Evolutionary conservation across 2,888 invertebrate species (phyloP), one percentile per base, ranked within the genome.

Genomic region (Buathra laborator): DNA sequence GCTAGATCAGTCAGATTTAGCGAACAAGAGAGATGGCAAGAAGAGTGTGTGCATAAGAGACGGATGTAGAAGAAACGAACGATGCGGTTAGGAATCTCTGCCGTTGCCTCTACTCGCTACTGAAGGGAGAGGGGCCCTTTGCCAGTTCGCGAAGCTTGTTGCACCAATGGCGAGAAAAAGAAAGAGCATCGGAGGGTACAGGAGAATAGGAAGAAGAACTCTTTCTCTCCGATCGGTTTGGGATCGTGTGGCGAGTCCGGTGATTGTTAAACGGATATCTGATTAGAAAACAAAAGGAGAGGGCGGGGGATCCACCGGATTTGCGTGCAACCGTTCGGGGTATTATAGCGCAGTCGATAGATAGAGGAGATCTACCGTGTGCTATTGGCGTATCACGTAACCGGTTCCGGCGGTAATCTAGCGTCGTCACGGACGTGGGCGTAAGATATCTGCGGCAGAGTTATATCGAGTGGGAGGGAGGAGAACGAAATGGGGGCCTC

Each of bases 21-120:
- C 80, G 87, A 87, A 83, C 29, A 74, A 67, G 64, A 79, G 72
- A 74, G 72, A 81, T 72, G 81, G 72, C 75, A 75, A 79, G 44
- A 70, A 59, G 37, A 19, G 56, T 12, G 44, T 67, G 59, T 37
- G 37, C 37, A 37, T 64, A 53, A 46, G 64, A 32, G 46, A 67
- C 7, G 32, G 46, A 67, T 62, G 6, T 44, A 51, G 53, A 46
- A 32, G 37, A 16, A 79, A 53, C 24, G 71, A 86, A 88, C 86
- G 76, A 86, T 88, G 89, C 29, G 24, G 24, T 29, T 19, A 53
- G 75, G 81, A 84, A 85, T 83, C 82, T 82, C 56, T 24, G 81
- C 82, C 72, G 81, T 84, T 56, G 84, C 85, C 84, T 87, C 88
- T 87, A 87, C 90, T 89, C 86, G 88, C 91, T 91, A 91, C 44